A percentile compares a stretch with the other conserved stretches of the same genome.
Conservation (phyloP, 2,113 vertebrate genomes). For the Lontra canadensis region DNA sequence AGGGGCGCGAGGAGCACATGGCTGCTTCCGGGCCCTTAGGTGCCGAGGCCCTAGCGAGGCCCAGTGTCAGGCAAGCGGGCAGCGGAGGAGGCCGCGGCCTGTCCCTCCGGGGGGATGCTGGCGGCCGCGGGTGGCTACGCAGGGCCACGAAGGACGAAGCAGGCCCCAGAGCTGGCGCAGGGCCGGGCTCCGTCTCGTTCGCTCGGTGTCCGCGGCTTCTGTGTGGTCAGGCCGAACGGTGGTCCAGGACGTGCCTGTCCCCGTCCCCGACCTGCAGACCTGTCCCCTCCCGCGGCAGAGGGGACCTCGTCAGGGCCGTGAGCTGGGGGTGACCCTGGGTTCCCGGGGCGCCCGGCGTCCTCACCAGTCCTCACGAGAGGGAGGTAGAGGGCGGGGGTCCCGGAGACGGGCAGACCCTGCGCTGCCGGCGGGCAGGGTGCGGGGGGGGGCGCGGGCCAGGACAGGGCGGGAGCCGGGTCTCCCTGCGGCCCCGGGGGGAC, state of each 20-base stretch:
- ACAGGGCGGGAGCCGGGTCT: neutral
- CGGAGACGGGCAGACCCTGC: neutral
- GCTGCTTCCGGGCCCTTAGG: neutral
- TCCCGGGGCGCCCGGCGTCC: neutral
- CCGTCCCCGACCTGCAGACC: neutral
- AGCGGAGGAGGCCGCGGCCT: neutral
- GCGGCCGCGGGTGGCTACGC: neutral
- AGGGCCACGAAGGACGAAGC: neutral
- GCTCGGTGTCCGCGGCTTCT: neutral
- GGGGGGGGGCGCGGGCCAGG: neutral
- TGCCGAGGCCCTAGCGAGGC: neutral
- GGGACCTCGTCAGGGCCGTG: neutral
- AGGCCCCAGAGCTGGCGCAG: neutral
- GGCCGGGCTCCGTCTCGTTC: neutral
- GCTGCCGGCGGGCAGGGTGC: neutral
- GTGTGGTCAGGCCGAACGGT: neutral
- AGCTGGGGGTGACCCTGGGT: neutral
- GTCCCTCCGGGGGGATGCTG: neutral
- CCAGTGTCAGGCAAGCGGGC: neutral
- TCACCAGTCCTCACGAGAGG: neutral
- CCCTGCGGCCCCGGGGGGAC: neutral
- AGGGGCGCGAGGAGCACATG: neutral
- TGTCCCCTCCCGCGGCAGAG: neutral
- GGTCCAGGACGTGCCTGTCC: neutral
- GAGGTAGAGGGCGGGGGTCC: neutral